A percentile compares a stretch with the other conserved stretches of the same genome.
These are phyloP conservation scores for Halcyon malimbica DNA, from an alignment of 2,113 vertebrate genomes.

Conservation along the genomic window DNA sequence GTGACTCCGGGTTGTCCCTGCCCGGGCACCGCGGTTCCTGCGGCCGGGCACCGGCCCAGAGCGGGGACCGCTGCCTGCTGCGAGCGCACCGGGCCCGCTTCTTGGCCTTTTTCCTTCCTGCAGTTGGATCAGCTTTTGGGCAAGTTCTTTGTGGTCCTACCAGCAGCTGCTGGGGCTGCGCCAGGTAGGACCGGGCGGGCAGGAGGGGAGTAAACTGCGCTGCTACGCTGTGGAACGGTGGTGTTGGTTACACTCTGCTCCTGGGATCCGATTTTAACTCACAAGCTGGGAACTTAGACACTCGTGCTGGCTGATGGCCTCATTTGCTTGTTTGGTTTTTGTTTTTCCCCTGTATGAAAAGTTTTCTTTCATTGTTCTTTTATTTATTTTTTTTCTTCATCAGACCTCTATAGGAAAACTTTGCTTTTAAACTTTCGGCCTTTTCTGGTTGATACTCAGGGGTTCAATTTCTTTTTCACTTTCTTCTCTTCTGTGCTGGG, in stretches of 20 bases:
- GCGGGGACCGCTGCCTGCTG: background rate
- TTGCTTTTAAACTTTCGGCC: background rate
- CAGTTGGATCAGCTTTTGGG: background rate
- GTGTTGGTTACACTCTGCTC: rapidly evolving
- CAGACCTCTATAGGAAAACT: background rate
- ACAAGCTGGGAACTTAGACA: rapidly evolving
- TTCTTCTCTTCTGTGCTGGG: background rate
- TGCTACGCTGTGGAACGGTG: rapidly evolving
- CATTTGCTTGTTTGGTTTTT: background rate
- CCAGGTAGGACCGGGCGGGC: rapidly evolving
- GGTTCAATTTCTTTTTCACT: background rate
- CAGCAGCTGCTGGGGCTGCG: background rate
- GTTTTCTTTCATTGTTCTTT: background rate
- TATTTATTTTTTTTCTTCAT: background rate
- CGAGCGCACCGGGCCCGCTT: background rate
- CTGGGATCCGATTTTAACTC: rapidly evolving
- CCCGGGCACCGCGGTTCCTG: background rate
- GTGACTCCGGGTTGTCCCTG: background rate
- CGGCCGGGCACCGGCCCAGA: background rate
- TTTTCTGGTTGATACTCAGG: background rate
- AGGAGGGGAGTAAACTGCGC: background rate
- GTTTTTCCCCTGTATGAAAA: background rate
- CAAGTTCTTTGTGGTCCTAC: background rate
- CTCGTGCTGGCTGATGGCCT: background rate
- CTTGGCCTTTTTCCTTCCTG: background rate